A percentile compares a stretch with the other conserved stretches of the same genome.
These are phyloP conservation scores for Ectropis crepuscularia DNA, from an alignment of 2,888 invertebrate species.

Conservation along the genomic window DNA sequence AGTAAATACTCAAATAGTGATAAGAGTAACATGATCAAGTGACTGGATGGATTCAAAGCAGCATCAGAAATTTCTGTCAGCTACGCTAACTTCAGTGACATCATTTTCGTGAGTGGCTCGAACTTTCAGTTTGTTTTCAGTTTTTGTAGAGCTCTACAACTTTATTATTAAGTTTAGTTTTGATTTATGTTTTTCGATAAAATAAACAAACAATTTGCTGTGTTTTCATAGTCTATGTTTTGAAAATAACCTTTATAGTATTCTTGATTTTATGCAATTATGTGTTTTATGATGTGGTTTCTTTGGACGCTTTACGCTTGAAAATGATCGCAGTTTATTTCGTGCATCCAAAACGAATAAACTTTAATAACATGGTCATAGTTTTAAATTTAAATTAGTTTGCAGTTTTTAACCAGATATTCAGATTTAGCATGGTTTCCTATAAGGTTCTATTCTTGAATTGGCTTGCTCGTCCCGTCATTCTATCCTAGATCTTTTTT, in stretches of 20 bases:
- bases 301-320: no score
- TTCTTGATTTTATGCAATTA: background rate
- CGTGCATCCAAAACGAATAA: no score
- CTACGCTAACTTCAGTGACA: slow-evolving; percentile 26
- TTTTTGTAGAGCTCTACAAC: slow-evolving; percentile 15
- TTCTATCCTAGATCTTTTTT: no score
- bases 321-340: no score
- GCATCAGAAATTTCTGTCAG: slow-evolving; percentile 15
- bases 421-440: no score
- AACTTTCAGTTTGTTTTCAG: slow-evolving; percentile 27
- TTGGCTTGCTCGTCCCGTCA: no score
- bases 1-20: background rate
- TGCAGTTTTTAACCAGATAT: no score
- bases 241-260: background rate
- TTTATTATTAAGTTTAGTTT: slow-evolving; percentile 25
- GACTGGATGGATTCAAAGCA: slow-evolving; percentile 7
- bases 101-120: slow-evolving; percentile 26
- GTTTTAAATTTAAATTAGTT: no score
- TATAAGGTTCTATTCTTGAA: no score
- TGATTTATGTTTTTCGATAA: background rate
- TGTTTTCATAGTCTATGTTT: background rate
- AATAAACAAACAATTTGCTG: background rate
- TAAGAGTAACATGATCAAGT: slow-evolving; percentile 2
- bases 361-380: no score
- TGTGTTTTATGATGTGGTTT: no score